Conservation (phyloP, 2,113 vertebrate species). For the Eleginops maclovinus region DNA sequence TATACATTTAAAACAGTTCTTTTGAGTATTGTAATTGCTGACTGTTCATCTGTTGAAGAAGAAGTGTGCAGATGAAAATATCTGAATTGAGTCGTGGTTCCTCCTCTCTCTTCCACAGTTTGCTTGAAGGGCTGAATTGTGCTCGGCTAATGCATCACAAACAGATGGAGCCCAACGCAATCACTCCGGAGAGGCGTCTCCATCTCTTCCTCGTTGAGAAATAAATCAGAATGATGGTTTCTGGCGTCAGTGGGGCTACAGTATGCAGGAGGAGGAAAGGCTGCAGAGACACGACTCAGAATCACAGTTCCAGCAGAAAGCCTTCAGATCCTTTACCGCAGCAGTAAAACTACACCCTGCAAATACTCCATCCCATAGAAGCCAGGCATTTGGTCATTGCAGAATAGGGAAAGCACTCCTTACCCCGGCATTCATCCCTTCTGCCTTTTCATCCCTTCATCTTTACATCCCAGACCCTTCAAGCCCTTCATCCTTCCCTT, state of each 20-base stretch:
- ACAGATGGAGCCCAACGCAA: constrained; percentile 52
- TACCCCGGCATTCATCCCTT: too few species aligned
- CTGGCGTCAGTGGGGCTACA: background rate
- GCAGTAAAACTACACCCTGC: too few species aligned
- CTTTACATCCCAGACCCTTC: too few species aligned
- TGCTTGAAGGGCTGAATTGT: constrained; percentile 57
- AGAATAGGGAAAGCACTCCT: too few species aligned
- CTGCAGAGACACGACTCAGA: background rate
- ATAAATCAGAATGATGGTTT: constrained; percentile 58
- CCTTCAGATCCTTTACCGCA: too few species aligned
- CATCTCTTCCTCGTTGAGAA: constrained; percentile 12
- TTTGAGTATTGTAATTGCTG: too few species aligned
- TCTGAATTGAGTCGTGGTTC: constrained; percentile 29
- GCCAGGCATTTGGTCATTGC: too few species aligned
- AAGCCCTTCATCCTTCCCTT: too few species aligned
- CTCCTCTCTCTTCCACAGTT: constrained; percentile 41
- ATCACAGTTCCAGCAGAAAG: background rate
- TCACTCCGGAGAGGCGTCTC: constrained; percentile 33
- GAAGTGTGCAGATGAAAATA: constrained; percentile 27
- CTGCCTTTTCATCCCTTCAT: too few species aligned
- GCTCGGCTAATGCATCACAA: constrained; percentile 66
- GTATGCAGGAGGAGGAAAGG: background rate
- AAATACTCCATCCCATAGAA: too few species aligned
- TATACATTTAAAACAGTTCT: too few species aligned
- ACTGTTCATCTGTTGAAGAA: constrained; percentile 8